Evolutionary conservation across 2,797 vertebrate genomes (phyloP).

Genomic region (Megalops cyprinoides): DNA sequence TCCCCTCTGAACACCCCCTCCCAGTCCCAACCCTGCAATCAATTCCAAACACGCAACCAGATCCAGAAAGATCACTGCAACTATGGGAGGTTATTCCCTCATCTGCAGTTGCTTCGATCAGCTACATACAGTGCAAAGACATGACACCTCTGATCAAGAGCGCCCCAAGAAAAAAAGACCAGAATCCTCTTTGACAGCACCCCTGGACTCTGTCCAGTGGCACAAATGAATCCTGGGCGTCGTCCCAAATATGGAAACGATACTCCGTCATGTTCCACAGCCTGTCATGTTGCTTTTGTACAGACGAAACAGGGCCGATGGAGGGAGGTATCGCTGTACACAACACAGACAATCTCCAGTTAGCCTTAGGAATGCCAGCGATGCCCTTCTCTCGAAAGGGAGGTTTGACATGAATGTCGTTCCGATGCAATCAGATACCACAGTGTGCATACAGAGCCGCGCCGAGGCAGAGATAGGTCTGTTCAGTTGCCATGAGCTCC

Average conservation of each 20-base stretch:
- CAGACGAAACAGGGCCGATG: neutral
- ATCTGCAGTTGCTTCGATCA: neutral
- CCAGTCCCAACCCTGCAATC: neutral
- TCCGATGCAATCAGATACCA: neutral
- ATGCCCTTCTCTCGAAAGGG: slow-evolving; percentile 3
- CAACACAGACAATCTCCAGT: neutral
- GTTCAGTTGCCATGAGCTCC: neutral
- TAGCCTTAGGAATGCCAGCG: neutral
- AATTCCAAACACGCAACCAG: neutral
- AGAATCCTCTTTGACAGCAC: neutral
- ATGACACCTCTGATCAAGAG: neutral
- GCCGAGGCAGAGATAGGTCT: neutral
- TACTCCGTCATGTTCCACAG: neutral
- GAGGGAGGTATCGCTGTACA: neutral
- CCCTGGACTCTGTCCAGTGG: neutral
- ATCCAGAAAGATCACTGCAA: neutral
- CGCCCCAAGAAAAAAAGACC: neutral
- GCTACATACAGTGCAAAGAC: neutral
- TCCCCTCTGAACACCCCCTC: neutral
- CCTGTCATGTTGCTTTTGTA: neutral
- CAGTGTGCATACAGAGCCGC: neutral
- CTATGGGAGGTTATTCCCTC: neutral
- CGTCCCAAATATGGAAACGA: neutral
- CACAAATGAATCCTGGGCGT: neutral
- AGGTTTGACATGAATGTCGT: too few species aligned